Conservation (phyloP, 2,113 vertebrate genomes). For the Microcebus jonahi region DNA sequence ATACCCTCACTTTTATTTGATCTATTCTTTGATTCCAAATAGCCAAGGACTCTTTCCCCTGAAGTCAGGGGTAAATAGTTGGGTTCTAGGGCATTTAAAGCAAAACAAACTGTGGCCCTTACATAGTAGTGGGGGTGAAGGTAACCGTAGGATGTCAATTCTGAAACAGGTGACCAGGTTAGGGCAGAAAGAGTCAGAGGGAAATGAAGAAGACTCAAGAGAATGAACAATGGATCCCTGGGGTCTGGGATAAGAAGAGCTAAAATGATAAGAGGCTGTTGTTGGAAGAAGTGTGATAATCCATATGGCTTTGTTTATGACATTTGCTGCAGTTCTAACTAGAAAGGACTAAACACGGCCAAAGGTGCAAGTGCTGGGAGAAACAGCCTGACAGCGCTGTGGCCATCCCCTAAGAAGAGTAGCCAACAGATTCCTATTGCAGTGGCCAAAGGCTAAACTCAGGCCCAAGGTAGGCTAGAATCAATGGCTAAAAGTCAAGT, state of each 20-base stretch:
- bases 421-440: background rate
- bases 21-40: conserved; percentile 17
- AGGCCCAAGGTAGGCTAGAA: background rate
- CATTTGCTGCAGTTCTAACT: background rate
- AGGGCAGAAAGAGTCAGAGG: background rate
- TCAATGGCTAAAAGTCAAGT: background rate
- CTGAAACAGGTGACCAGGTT: background rate
- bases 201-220: background rate
- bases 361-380: background rate
- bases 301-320: background rate
- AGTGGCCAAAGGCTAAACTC: background rate
- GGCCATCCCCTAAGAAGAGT: background rate
- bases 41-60: background rate
- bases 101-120: background rate
- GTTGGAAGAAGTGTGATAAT: background rate
- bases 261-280: background rate
- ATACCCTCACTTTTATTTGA: background rate
- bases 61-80: conserved; percentile 37
- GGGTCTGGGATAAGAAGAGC: background rate
- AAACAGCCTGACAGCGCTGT: too few relatives aligned
- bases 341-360: background rate
- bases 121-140: background rate
- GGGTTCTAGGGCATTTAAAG: background rate
- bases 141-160: background rate
- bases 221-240: background rate